These are phyloP conservation scores for Ibycter americanus DNA, from an alignment of 2,797 vertebrate species.

Conservation along the genomic window DNA sequence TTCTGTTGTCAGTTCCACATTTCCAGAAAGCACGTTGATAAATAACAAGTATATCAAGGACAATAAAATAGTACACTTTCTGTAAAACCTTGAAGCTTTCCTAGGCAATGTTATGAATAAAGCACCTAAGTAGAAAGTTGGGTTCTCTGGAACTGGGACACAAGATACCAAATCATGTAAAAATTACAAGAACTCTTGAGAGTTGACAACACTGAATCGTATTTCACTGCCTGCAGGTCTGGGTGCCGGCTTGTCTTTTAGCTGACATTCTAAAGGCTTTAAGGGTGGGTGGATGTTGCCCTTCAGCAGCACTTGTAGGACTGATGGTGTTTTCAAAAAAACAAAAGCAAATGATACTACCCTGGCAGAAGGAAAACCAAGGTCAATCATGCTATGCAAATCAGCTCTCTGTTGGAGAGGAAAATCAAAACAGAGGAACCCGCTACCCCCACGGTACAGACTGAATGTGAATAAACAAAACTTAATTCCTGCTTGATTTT, in stretches of 20 bases:
- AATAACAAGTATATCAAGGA: neutral
- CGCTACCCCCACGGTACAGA: neutral
- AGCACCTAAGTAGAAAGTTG: neutral
- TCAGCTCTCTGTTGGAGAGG: conserved; percentile 22
- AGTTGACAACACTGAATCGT: neutral
- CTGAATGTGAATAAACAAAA: conserved; percentile 51
- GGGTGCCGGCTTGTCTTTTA: neutral
- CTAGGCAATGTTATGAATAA: neutral
- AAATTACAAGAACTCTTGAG: neutral
- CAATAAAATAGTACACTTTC: neutral
- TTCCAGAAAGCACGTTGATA: neutral
- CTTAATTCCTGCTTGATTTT: conserved; percentile 49
- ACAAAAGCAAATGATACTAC: neutral
- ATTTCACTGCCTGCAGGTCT: neutral
- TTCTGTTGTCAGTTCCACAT: neutral
- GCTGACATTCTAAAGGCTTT: neutral
- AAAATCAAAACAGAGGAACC: conserved; percentile 57
- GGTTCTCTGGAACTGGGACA: neutral
- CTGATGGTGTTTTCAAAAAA: neutral
- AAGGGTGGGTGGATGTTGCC: neutral
- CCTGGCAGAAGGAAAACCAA: conserved; percentile 29
- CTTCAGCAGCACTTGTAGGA: conserved; percentile 35
- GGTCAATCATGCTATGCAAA: conserved; percentile 63
- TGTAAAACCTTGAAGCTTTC: neutral
- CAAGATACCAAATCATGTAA: neutral